Base-by-base conservation (phyloP, 2,797 vertebrate genomes). In the Pteropus rufus region DNA sequence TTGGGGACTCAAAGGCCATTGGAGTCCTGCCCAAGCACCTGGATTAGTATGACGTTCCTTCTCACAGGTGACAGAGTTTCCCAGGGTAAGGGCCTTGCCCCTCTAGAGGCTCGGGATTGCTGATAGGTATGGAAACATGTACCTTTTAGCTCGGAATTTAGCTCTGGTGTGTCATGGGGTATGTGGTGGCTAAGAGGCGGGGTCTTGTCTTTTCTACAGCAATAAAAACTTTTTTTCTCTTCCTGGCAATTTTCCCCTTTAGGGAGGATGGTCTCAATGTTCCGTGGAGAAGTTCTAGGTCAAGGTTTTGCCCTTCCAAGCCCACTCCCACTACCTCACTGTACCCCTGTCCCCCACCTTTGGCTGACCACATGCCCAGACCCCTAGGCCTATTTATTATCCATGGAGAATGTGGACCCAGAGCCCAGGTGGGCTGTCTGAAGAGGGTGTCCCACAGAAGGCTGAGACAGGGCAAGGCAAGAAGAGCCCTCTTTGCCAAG, bases 91-190 rank as follows among this genome's bases (percentile, higher is more conserved):
- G 12, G 34, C 56, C 36, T 41, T 49, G 23, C 44, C 56, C 80
- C 12, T 81, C 56, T 26, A 36, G 86, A 86, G 1, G 39, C 95
- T 94, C 39, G 15, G 93, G 79, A 49, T 36, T 75, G 92, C 93
- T 75, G 44, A 52, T 79, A 80, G n/a, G 69, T 90, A 96, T 72
- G 97, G 76, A 96, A 98, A 98, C 98, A 98, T 98, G 98, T 96
- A 93, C 97, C 98, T 97, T 97, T 97, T 91, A 97, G 97, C 97
- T 97, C 86, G 88, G 95, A 97, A 95, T 97, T 98, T 94, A 97
- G 98, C 92, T 96, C 81, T 36, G 75, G 65, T 87, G 34, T 93
- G 52, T 39, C 3, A 4, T 34, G 34, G 92, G 54, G 60, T 58
- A 5, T 80, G 80, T 75, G 76, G 49, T 80, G 14, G 58, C 29